A percentile compares a stretch with the other conserved stretches of the same genome.
phyloP scores from a whole-genome alignment of 2,113 vertebrate genomes.

The Lathamus discolor region DNA sequence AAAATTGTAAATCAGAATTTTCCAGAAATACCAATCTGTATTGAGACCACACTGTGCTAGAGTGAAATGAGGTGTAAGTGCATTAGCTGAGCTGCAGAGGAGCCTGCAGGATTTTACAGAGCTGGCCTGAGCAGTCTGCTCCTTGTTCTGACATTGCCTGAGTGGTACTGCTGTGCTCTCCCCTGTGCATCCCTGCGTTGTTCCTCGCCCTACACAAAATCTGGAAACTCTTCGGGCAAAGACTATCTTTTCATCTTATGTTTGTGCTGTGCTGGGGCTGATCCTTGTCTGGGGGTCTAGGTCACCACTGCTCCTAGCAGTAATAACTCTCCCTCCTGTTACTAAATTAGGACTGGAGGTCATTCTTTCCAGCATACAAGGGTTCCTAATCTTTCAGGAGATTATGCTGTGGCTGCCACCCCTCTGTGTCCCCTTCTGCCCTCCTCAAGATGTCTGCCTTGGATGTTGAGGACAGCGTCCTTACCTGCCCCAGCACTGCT shows the following conservation, averaged over 20 bases:
- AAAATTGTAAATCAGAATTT: background rate
- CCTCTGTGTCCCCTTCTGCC: background rate
- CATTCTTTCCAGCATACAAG: slow-evolving; percentile 28
- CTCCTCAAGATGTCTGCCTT: background rate
- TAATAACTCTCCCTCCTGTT: background rate
- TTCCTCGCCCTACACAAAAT: background rate
- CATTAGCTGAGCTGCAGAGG: background rate
- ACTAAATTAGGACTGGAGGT: background rate
- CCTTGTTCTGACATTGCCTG: background rate
- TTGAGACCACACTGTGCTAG: background rate
- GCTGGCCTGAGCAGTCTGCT: background rate
- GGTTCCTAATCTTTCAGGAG: slow-evolving; percentile 18
- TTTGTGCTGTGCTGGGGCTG: background rate
- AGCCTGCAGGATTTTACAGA: background rate
- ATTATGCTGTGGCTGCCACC: background rate
- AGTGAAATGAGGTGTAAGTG: background rate
- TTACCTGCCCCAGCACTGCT: background rate
- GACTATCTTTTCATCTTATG: background rate
- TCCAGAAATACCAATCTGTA: background rate
- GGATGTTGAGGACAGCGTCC: background rate
- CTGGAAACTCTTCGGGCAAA: background rate
- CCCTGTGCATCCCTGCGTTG: background rate
- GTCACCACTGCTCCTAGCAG: background rate
- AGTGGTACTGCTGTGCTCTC: background rate
- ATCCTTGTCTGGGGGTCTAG: background rate